Evolutionary conservation across 2,888 invertebrate genomes (phyloP), one percentile per base, ranked within the genome.

Genomic region (Teinopalpus imperialis): DNA sequence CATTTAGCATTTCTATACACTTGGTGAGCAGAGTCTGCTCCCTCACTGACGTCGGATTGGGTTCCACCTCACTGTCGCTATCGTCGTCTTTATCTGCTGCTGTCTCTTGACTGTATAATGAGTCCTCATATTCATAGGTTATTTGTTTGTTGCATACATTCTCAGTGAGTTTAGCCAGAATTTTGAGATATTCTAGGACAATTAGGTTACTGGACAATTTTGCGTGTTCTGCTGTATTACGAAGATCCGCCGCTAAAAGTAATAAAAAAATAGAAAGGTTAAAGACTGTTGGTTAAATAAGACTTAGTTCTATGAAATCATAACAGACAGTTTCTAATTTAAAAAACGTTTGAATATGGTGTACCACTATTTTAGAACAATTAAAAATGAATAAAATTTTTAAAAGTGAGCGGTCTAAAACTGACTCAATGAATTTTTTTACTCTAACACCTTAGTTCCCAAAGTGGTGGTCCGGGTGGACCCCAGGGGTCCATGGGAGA

Each of bases 1-100:
- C 93, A 60, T 95, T 95, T 35, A 95, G 63, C 66, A 93, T 77
- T 42, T 91, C 90, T 52, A 94, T 90, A 61, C 92, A 92, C 36
- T 90, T 89, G 0, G 89, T 88, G 13, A 91, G 65, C 4, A 90
- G 62, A 20, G 73, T 78, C 1, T 86, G 80, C 50, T 91, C 90
- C 51, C 80, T 69, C 5, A 81, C 67, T 0, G 89, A 81, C 0
- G 82, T 81, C 0, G 89, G 82, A 14, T 78, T 82, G 0, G 76
- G 91, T 31, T 90, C 90, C 29, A 74, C 75, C 18, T 91, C 91
- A 53, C 83, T 90, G 47, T 92, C 92, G 36, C 90, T 91, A 36
- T 92, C 92, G 2, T 90, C 89, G 12, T 91, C 91, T 30, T 89
- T 90, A 35, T 92, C 82, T 3, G 88, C 89, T 3, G 77, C 68